These are phyloP conservation scores for Thalassophryne amazonica DNA, from an alignment of 2,797 vertebrate genomes.

Conservation along the genomic window DNA sequence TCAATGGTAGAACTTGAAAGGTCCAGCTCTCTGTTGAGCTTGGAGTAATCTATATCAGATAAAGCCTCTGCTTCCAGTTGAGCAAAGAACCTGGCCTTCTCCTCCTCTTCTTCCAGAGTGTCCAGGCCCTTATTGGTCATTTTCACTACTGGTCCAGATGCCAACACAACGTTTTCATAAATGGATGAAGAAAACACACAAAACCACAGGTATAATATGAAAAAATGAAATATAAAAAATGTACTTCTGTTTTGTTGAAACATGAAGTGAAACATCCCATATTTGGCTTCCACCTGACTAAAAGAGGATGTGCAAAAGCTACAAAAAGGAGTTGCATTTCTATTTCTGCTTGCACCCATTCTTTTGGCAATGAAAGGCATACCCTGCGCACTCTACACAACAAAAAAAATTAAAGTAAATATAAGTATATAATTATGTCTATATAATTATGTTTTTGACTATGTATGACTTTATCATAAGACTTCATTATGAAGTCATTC, in stretches of 20 bases:
- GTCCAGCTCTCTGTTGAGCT: conserved; percentile 86
- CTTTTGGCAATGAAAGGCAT: no score
- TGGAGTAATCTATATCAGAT: conserved; percentile 84
- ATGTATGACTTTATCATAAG: no score
- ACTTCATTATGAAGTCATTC: no score
- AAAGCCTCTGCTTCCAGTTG: conserved; percentile 81
- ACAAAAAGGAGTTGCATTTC: no score
- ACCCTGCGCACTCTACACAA: no score
- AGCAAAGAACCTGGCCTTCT: conserved; percentile 86
- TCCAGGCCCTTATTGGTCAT: conserved; percentile 74
- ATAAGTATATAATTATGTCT: no score
- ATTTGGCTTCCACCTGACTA: background rate
- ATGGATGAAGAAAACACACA: background rate
- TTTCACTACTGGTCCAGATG: conserved; percentile 63
- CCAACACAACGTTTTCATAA: conserved; percentile 15
- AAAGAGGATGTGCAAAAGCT: no score
- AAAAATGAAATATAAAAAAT: no score
- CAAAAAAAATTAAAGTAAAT: no score
- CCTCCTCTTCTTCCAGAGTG: conserved; percentile 87
- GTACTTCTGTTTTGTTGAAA: no score
- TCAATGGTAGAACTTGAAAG: conserved; percentile 65
- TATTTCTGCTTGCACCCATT: no score
- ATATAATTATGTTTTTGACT: no score
- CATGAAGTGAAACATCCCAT: background rate
- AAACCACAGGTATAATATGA: background rate